Evolutionary conservation across 2,113 vertebrate species (phyloP).

Genomic region (Pungitius pungitius): DNA sequence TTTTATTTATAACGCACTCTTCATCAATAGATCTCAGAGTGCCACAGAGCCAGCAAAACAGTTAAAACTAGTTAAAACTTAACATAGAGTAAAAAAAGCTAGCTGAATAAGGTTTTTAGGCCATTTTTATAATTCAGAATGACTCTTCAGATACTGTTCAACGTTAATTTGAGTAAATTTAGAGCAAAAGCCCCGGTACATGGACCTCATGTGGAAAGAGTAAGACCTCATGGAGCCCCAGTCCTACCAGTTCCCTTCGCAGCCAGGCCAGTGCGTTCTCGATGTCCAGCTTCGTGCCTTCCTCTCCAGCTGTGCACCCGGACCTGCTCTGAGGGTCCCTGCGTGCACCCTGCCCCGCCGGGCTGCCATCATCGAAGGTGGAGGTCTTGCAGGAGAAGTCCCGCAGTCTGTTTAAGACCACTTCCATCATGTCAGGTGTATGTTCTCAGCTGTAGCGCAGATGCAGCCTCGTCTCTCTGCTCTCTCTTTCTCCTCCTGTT

Average conservation of each 20-base stretch:
- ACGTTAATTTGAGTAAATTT: not conserved
- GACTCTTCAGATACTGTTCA: not conserved
- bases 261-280: conserved; percentile 77
- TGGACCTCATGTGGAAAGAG: not conserved
- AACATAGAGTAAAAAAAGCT: no score
- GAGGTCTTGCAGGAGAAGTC: conserved; percentile 81
- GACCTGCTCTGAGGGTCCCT: conserved; percentile 25
- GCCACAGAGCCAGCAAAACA: no score
- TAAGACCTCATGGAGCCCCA: not conserved
- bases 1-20: no score
- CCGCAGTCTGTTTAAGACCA: conserved; percentile 76
- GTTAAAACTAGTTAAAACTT: no score
- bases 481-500: conserved; percentile 17
- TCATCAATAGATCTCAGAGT: no score
- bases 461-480: conserved; percentile 63
- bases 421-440: conserved; percentile 73
- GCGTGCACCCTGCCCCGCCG: conserved; percentile 41
- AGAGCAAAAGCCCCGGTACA: not conserved
- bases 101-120: no score
- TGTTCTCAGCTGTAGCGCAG: conserved; percentile 29
- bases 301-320: conserved; percentile 32
- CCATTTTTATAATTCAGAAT: no score
- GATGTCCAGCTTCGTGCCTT: conserved; percentile 67
- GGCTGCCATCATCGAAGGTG: conserved; percentile 71
- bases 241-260: conserved; percentile 75